phyloP scores from a whole-genome alignment of 2,888 invertebrate species.

The Idaea biselata region DNA sequence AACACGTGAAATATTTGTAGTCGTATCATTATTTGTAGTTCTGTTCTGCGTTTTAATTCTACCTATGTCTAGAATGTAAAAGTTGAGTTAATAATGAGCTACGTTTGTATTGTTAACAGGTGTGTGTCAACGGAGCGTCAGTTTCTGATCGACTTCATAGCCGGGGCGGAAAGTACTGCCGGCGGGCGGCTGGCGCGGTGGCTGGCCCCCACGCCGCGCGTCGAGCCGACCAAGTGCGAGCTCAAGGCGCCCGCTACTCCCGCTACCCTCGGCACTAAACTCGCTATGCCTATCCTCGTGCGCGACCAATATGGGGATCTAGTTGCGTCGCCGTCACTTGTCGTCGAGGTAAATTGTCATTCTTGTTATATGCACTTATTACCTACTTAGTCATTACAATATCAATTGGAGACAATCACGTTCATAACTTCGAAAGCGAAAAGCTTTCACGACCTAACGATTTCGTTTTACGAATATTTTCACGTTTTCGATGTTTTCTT shows the following conservation, averaged over 20 bases:
- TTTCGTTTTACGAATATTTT: too few relatives aligned
- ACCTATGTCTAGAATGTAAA: neutral
- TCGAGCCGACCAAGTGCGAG: slow-evolving; percentile 94
- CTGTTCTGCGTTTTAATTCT: too few relatives aligned
- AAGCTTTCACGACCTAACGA: too few relatives aligned
- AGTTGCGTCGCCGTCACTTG: slow-evolving; percentile 91
- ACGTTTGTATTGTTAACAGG: slow-evolving; percentile 69
- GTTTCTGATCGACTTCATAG: slow-evolving; percentile 95
- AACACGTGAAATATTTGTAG: too few relatives aligned
- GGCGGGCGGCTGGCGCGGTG: slow-evolving; percentile 96
- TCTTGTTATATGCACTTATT: too few relatives aligned
- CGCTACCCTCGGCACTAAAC: slow-evolving; percentile 82
- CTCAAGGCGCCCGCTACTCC: slow-evolving; percentile 86
- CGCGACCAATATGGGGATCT: slow-evolving; percentile 95
- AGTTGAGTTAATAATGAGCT: slow-evolving; percentile 8
- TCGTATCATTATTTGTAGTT: too few relatives aligned
- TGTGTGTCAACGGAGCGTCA: slow-evolving; percentile 94
- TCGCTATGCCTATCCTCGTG: slow-evolving; percentile 84
- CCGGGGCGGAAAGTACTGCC: slow-evolving; percentile 89
- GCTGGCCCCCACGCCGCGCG: slow-evolving; percentile 95
- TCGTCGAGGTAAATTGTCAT: slow-evolving; percentile 80
- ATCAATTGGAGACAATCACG: too few relatives aligned
- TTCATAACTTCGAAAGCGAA: too few relatives aligned
- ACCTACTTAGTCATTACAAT: too few relatives aligned
- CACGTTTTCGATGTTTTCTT: too few relatives aligned